Evolutionary conservation across 2,113 vertebrate species (phyloP).

Genomic region (Gymnobelideus leadbeateri): DNA sequence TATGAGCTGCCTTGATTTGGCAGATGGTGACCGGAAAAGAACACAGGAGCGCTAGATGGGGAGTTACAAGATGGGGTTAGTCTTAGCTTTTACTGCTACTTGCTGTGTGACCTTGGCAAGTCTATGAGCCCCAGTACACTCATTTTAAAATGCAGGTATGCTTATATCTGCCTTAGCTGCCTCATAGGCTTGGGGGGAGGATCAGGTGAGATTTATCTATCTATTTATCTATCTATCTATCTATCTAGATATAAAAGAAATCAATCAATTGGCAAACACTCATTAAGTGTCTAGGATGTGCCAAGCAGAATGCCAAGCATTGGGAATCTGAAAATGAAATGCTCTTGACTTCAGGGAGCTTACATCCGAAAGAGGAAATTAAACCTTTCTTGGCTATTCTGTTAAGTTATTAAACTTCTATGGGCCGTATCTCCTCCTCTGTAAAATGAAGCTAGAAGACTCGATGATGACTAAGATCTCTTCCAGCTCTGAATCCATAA

Average conservation of each 20-base stretch:
- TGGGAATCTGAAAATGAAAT: not conserved
- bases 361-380: not conserved
- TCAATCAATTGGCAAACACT: not conserved
- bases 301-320: not conserved
- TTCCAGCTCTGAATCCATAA: not conserved
- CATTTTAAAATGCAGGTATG: not conserved
- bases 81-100: not conserved
- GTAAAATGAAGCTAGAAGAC: not conserved
- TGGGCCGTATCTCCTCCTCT: not conserved
- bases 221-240: no score
- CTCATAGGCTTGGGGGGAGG: not conserved
- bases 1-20: not conserved
- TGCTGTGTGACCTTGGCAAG: not conserved
- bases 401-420: not conserved
- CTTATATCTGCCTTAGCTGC: not conserved
- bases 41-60: not conserved
- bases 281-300: not conserved
- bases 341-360: not conserved
- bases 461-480: not conserved
- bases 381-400: not conserved
- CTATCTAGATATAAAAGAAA: not conserved
- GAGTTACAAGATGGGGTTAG: not conserved
- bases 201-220: not conserved
- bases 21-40: not conserved
- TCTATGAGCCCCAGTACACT: not conserved